These are phyloP conservation scores for Carcina quercana DNA, from an alignment of 2,888 invertebrate species.

Conservation along the genomic window DNA sequence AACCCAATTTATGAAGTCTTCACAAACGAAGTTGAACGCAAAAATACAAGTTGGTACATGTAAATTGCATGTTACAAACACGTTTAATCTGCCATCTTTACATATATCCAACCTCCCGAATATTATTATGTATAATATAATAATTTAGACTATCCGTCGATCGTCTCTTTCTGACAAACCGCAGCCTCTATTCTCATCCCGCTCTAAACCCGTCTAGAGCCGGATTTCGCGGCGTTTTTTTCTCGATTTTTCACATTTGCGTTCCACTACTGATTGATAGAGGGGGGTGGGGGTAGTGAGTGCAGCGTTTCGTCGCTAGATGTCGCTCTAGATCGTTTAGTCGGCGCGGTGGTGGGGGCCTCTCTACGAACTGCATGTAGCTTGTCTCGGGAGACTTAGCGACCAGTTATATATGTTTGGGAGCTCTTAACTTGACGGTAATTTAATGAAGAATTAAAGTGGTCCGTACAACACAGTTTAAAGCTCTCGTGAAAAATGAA, in stretches of 20 bases:
- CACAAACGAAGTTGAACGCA: no score
- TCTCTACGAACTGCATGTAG: no score
- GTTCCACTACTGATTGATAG: slow-evolving; percentile 46
- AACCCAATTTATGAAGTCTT: no score
- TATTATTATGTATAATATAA: slow-evolving; percentile 62
- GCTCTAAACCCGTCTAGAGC: slow-evolving; percentile 31
- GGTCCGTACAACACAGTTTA: no score
- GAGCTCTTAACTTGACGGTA: no score
- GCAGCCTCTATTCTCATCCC: slow-evolving; percentile 24
- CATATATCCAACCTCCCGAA: slow-evolving; percentile 40
- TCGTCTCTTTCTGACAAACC: slow-evolving; percentile 21
- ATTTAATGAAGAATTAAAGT: no score
- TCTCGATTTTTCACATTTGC: slow-evolving; percentile 45
- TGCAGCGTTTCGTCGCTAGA: slow-evolving; percentile 12
- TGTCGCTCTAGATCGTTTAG: slow-evolving; percentile 16
- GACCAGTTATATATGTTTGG: no score
- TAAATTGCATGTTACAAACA: no score
- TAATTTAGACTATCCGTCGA: slow-evolving; percentile 53
- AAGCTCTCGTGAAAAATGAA: no score
- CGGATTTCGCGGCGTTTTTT: slow-evolving; percentile 35
- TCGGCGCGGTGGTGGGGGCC: no score
- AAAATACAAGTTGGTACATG: no score
- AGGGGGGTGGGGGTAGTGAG: slow-evolving; percentile 12
- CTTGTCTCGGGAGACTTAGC: no score
- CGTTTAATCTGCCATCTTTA: slow-evolving; percentile 19